Evolutionary conservation across 2,888 invertebrate species (phyloP), one percentile per base, ranked within the genome.

Genomic region (Xylocampa areola): DNA sequence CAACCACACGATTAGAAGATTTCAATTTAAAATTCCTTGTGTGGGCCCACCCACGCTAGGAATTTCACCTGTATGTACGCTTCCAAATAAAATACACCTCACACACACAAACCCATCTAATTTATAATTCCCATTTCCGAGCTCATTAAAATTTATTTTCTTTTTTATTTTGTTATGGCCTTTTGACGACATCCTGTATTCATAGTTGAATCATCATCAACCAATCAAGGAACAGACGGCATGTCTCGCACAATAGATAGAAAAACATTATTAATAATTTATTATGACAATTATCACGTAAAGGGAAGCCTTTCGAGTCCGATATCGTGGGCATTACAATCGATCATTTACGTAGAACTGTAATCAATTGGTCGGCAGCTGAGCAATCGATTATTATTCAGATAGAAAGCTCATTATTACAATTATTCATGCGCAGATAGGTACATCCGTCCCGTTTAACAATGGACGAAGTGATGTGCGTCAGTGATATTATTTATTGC

Each of bases 341-440:
- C 10, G n/a, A 10, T 25, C 8, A 60, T 51, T 59, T 52, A 37
- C n/a, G 23, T 65, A 6, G 27, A 64, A 65, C 32, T 25, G 17
- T 47, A 48, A 48, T 43, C 6, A 21, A 53, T 6, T 25, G 7
- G 66, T 27, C 11, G 29, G 21, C 14, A 11, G 30, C 37, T 29
- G 55, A 66, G 23, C 62, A 68, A 66, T 61, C 39, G 49, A 62
- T 55, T 61, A 49, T 6, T 32, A 52, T 48, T 32, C 58, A 48
- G 32, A 67, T 64, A 50, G 67, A 68, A 69, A 68, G 67, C 49
- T 59, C 43, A 53, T 68, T 69, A 53, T n/a, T 45, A 44, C n/a
- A 37, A 41, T 33, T 52, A 52, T 64, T 58, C 23, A 69, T 59
- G 41, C 37, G 33, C 23, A 48, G 35, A 17, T 27, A 47, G 41